A percentile compares a stretch with the other conserved stretches of the same genome.
Evolutionary conservation across 2,888 invertebrate genomes (phyloP).

Genomic region (Tetrapedia diversipes): DNA sequence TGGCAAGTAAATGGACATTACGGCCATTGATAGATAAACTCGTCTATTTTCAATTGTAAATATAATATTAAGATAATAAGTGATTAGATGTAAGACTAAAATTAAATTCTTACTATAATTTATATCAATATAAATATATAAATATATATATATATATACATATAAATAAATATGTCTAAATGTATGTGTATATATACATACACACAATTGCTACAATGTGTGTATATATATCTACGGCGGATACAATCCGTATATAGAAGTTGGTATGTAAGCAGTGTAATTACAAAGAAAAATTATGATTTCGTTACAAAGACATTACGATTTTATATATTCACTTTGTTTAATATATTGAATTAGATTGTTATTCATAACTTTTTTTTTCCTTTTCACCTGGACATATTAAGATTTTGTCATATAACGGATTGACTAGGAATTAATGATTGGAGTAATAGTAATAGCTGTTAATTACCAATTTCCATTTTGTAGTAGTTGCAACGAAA

Average conservation of each 20-base stretch:
- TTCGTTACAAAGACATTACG: constrained; percentile 60
- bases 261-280: constrained; percentile 71
- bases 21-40: constrained; percentile 58
- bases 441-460: constrained; percentile 58
- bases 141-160: constrained; percentile 52
- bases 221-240: constrained; percentile 53
- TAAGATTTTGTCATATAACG: constrained; percentile 27
- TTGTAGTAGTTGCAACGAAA: constrained; percentile 21
- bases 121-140: constrained; percentile 74
- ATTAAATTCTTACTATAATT: constrained; percentile 78
- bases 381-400: constrained; percentile 5
- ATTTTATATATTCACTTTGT: constrained; percentile 46
- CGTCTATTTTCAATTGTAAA: constrained; percentile 77
- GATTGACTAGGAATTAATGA: constrained; percentile 39
- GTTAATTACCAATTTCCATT: constrained; percentile 22
- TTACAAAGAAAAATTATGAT: constrained; percentile 66
- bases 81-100: constrained; percentile 73
- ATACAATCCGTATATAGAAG: constrained; percentile 61
- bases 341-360: constrained; percentile 37
- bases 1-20: constrained; percentile 58
- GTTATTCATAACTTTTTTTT: constrained; percentile 22
- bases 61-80: constrained; percentile 74
- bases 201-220: constrained; percentile 56
- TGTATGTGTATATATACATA: constrained; percentile 15
- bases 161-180: neutral